phyloP scores from a whole-genome alignment of 2,888 invertebrate genomes.

The Melanargia galathea region DNA sequence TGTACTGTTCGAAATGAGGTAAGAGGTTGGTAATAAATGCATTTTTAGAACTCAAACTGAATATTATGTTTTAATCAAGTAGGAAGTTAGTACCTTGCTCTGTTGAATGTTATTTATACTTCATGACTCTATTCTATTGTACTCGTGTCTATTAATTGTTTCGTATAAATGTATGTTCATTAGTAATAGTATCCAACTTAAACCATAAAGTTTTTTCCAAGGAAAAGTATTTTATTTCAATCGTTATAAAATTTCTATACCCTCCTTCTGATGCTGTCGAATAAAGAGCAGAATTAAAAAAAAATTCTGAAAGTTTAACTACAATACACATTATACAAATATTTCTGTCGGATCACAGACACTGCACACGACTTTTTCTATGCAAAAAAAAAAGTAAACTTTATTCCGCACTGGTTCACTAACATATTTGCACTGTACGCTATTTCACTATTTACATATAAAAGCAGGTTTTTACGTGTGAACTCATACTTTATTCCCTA shows the following conservation, averaged over 20 bases:
- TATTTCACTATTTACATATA: slow-evolving; percentile 7
- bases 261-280: too few relatives aligned
- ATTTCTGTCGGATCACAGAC: not conserved
- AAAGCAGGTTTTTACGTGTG: not conserved
- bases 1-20: not conserved
- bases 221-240: too few relatives aligned
- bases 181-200: not conserved
- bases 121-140: too few relatives aligned
- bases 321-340: too few relatives aligned
- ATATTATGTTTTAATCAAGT: too few relatives aligned
- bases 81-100: too few relatives aligned
- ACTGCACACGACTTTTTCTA: not conserved
- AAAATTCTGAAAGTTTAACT: not conserved
- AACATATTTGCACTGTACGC: slow-evolving; percentile 2
- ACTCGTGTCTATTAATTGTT: too few relatives aligned
- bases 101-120: too few relatives aligned
- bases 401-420: not conserved
- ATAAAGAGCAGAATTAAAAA: not conserved
- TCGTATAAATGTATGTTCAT: too few relatives aligned
- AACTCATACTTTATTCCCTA: not conserved
- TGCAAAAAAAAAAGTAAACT: not conserved
- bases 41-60: too few relatives aligned
- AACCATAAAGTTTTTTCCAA: not conserved
- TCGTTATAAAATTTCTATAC: too few relatives aligned
- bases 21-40: too few relatives aligned